phyloP scores from a whole-genome alignment of 2,797 vertebrate species.

The Pangasius larnaudii region DNA sequence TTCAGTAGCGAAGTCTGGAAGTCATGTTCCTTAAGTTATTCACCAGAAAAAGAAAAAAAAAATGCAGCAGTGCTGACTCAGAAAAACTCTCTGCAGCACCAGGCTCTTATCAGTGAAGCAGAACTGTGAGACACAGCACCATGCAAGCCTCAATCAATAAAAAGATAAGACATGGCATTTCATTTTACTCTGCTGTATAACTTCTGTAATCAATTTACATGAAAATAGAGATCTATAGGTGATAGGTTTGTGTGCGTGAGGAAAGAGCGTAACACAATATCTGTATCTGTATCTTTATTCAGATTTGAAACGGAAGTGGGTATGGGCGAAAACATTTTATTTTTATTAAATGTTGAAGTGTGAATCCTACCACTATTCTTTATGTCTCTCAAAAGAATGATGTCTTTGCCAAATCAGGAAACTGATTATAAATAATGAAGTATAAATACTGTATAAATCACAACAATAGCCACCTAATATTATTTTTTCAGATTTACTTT shows the following conservation, averaged over 20 bases:
- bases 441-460: too few relatives aligned
- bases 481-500: too few relatives aligned
- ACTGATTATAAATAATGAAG: too few relatives aligned
- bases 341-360: background rate
- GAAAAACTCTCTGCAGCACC: slow-evolving; percentile 38
- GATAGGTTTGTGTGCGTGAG: background rate
- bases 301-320: background rate
- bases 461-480: background rate
- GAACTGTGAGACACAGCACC: slow-evolving; percentile 21
- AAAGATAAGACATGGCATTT: slow-evolving; percentile 43
- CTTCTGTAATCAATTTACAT: slow-evolving; percentile 32
- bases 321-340: background rate
- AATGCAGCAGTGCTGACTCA: slow-evolving; percentile 34
- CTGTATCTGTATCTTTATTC: background rate
- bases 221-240: slow-evolving; percentile 5
- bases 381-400: background rate
- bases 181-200: slow-evolving; percentile 31
- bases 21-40: slow-evolving; percentile 36
- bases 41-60: slow-evolving; percentile 10
- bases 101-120: slow-evolving; percentile 34
- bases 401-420: background rate
- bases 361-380: background rate
- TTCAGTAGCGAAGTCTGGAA: slow-evolving; percentile 1
- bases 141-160: slow-evolving; percentile 45
- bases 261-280: background rate